Evolutionary conservation across 2,113 vertebrate genomes (phyloP).

Genomic region (Emydocephalus ijimae): DNA sequence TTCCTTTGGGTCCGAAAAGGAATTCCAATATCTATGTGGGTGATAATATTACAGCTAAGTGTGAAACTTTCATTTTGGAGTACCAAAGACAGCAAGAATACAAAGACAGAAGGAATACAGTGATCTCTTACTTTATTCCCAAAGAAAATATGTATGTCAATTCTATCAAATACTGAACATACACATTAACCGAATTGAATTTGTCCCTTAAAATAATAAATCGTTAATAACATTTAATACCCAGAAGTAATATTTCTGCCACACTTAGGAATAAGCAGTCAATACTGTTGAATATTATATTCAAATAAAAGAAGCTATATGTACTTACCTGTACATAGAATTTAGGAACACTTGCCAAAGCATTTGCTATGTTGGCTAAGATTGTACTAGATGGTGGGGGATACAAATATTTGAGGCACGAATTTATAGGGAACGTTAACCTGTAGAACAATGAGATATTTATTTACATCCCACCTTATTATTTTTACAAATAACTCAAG

Average conservation of each 20-base stretch:
- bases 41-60: background rate
- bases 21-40: background rate
- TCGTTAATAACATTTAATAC: background rate
- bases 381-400: constrained; percentile 88
- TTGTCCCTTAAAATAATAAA: background rate
- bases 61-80: background rate
- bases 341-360: constrained; percentile 90
- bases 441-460: constrained; percentile 63
- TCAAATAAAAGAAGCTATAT: background rate
- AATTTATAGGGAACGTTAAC: constrained; percentile 89
- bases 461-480: background rate
- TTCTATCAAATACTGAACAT: background rate
- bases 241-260: background rate
- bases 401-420: constrained; percentile 93
- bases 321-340: constrained; percentile 93
- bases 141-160: background rate
- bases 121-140: background rate
- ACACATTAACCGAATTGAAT: background rate
- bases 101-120: background rate
- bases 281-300: background rate
- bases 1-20: background rate
- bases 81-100: background rate
- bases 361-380: constrained; percentile 90
- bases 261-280: background rate
- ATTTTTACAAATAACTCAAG: background rate